Base-by-base conservation (phyloP, 2,888 invertebrate genomes). In the Brenthis hecate region DNA sequence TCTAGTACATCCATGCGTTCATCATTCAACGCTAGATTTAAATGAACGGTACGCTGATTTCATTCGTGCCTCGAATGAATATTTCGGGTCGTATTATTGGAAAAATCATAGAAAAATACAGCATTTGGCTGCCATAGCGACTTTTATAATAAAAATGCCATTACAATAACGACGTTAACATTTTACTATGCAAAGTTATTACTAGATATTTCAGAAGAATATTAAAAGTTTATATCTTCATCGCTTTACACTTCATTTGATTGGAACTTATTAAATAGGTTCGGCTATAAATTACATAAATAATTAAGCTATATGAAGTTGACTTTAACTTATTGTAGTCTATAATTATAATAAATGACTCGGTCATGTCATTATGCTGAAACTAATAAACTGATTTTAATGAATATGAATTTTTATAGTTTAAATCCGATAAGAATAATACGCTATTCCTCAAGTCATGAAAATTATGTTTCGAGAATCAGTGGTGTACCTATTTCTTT, bases 41-140 rank as follows among this genome's bases (percentile, higher is more conserved):
- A 47, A 50, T 19, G 23, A 4, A 51, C 23, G 32, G 32, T 61
- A 61, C 56, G 55, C 50, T 66, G 64, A 69, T 68, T 69, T 73
- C 65, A 65, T 72, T 74, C 68, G 65, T 68, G 69, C 60, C 47
- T 58, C 36, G 66, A 66, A 56, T 67, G 65, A 68, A 69, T 68
- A 67, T 68, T 58, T 63, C 73, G 70, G 73, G 70, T 68, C 72
- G 72, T 74, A 72, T 73, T 72, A 71, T 74, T 73, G 73, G 66
- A 69, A 55, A 19, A 23, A 64, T 60, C 61, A 61, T 36, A 13
- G 14, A 67, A 28, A 51, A 14, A 56, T 47, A 19, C 19, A 62
- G 62, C 62, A 62, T 67, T 56, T 67, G 61, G 62, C 61, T 67
- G 67, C 67, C 56, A 67, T 56, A 56, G 56, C 67, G 67, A 67